Evolutionary conservation across 2,797 vertebrate species (phyloP).

Genomic region (Parauchenoglanis ngamensis): DNA sequence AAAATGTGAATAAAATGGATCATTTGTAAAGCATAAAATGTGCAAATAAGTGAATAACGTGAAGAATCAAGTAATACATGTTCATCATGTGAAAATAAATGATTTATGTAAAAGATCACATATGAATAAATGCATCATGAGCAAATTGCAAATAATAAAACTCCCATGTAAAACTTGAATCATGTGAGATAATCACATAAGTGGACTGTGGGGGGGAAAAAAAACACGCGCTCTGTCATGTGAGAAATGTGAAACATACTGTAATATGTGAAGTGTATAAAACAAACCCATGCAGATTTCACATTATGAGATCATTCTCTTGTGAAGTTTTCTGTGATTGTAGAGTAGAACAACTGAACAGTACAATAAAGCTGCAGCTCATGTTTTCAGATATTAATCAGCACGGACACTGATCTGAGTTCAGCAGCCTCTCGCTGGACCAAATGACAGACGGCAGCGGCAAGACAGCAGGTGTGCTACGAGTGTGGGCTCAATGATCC

Average conservation of each 20-base stretch:
- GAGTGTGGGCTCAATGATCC: constrained; percentile 30
- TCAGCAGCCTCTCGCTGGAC: constrained; percentile 19
- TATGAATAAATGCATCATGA: not conserved
- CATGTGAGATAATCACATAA: too few species aligned
- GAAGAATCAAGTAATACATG: not conserved
- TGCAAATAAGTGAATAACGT: not conserved
- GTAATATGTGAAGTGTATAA: not conserved
- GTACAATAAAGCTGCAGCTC: not conserved
- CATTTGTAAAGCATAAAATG: not conserved
- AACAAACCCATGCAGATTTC: not conserved
- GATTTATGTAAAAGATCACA: not conserved
- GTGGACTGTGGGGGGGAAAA: too few species aligned
- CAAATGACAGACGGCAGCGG: constrained; percentile 9
- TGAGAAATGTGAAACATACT: not conserved
- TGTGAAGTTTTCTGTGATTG: not conserved
- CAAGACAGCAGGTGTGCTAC: constrained; percentile 41
- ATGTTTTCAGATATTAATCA: constrained; percentile 13
- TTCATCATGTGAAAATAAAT: not conserved
- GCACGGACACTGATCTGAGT: constrained; percentile 9
- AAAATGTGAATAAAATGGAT: not conserved
- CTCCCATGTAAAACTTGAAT: too few species aligned
- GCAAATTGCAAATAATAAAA: not conserved
- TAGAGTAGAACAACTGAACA: not conserved
- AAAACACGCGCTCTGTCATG: too few species aligned
- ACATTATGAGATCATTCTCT: not conserved